Base-by-base conservation (phyloP, 2,888 invertebrate genomes). In the Cephalotes varians region DNA sequence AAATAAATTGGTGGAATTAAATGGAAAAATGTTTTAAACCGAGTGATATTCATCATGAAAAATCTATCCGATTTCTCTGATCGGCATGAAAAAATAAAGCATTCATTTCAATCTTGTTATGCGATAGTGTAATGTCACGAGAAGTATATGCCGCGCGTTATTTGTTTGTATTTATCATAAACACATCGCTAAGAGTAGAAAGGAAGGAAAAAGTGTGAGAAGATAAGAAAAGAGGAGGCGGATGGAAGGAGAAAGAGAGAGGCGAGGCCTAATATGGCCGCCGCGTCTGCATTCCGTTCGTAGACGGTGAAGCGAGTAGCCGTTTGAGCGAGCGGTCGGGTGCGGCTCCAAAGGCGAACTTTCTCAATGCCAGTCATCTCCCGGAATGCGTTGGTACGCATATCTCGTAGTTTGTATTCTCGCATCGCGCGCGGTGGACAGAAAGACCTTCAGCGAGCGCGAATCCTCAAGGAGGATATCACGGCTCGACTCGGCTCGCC, bases 281-380 rank as follows among this genome's bases (percentile, higher is more conserved):
- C 94, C 94, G 2, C 21, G 92, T 93, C 92, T 91, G 94, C 93
- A 94, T 94, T 94, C 94, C 90, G 91, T 92, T 93, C 94, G 92
- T 93, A 91, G 90, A 88, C 87, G 86, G 85, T 80, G 90, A 88
- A 80, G 86, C 82, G 84, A 80, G 79, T 83, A 82, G 64, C 49
- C 84, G 79, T 69, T 54, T 31, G 44, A 58, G 83, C 80, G 79
- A 71, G 77, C 80, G 82, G 85, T 88, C 91, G 89, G 90, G 91
- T 88, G 92, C 92, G 93, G 92, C 91, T 89, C 88, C 85, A 89
- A 88, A 92, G 92, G 89, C 89, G 31, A 90, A 90, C 91, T 93
- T 92, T 94, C 49, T 67, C 94, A 93, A 94, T 93, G 94, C 92
- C 94, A 93, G 93, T 93, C 94, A 93, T 94, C 94, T 93, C 91